Evolutionary conservation across 2,888 invertebrate species (phyloP), one percentile per base, ranked within the genome.

Genomic region (Rotaria sp.): DNA sequence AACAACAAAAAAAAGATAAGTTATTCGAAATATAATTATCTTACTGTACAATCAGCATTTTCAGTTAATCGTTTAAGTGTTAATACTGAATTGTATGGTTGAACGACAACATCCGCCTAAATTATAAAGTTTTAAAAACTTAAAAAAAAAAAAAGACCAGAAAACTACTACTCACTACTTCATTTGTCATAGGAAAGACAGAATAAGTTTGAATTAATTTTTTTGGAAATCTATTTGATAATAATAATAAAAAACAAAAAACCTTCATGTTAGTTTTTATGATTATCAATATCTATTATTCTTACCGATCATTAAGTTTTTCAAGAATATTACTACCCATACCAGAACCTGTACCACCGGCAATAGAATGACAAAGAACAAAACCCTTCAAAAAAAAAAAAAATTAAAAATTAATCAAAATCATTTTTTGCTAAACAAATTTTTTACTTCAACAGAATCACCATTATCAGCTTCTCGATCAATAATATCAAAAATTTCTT

Each of bases 381-480:
- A 99, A 99, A 2, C 98, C 98, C 94, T 95, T 90, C 50, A 88
- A 0, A 87, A n/a, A 59, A n/a, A 0, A 87, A 5, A 26, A 38
- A 67, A 67, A 55, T 24, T 11, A 18, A 11, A 35, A 38, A 59
- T 45, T n/a, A 52, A 85, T 5, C 0, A 13, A 57, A 55, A 50
- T 52, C n/a, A 52, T 57, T 84, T 3, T 21, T 24, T 24, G 15
- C 7, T 75, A 52, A 18, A 67, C 38, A 41, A 84, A 84, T 75
- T 38, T 80, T 87, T 85, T 92, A 94, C 95, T 93, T 99, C 98
- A 85, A 99, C 93, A 90, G 96, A 96, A 90, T 99, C 98, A 91
- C 97, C 96, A 85, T 97, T 97, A 92, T 99, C 99, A 8, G 97
- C 98, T 92, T 99, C 98, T 89, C 97, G 93, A 91, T 98, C 97